Evolutionary conservation across 2,113 vertebrate genomes (phyloP).

Genomic region (Onychostruthus taczanowskii): DNA sequence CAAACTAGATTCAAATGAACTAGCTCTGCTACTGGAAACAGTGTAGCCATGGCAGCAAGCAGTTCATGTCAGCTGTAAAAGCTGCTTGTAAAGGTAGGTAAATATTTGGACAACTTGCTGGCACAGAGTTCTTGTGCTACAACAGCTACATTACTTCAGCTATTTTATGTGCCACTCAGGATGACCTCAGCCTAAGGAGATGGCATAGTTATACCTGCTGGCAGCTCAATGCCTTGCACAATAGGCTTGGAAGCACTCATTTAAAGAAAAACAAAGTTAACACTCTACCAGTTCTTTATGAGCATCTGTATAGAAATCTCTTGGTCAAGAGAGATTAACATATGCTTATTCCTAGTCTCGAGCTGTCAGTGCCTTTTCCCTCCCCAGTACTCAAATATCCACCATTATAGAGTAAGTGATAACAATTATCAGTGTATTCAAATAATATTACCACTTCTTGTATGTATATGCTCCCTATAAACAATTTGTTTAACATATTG

Average conservation of each 20-base stretch:
- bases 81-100: conserved; percentile 25
- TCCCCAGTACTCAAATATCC: neutral
- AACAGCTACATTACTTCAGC: neutral
- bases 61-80: conserved; percentile 8
- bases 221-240: neutral
- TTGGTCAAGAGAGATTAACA: neutral
- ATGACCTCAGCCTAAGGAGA: neutral
- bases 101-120: conserved; percentile 59
- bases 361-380: neutral
- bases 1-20: neutral
- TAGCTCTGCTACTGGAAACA: neutral
- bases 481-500: neutral
- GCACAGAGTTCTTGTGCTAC: neutral
- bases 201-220: neutral
- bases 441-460: neutral
- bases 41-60: neutral
- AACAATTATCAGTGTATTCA: neutral
- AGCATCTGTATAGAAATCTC: neutral
- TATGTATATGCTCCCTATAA: neutral
- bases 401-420: neutral
- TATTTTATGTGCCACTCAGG: neutral
- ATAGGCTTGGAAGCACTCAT: neutral
- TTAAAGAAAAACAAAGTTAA: neutral
- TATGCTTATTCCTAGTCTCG: neutral
- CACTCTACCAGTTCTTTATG: neutral